A percentile compares a stretch with the other conserved stretches of the same genome.
Conservation (phyloP, 2,888 invertebrate species). For the Protophormia terraenovae region DNA sequence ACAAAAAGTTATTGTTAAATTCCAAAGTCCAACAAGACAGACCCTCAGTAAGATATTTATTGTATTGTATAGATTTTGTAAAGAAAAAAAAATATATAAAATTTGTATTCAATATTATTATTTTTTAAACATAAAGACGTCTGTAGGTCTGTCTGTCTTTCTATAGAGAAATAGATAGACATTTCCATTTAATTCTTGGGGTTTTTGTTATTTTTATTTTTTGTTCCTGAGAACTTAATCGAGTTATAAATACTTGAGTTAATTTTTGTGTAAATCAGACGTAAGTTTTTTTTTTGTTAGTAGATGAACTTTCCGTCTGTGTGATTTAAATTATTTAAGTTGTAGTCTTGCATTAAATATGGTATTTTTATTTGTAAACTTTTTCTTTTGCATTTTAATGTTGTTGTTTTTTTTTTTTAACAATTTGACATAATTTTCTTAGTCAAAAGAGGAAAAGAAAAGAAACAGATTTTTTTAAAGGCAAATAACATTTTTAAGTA, state of each 20-base stretch:
- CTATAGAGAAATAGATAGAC: slow-evolving; percentile 5
- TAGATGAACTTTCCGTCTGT: not conserved
- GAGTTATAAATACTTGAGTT: slow-evolving; percentile 63
- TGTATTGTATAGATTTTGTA: slow-evolving; percentile 19
- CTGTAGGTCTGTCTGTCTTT: slow-evolving; percentile 38
- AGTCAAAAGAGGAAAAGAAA: slow-evolving; percentile 5
- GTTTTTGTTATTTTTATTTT: not conserved
- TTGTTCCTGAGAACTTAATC: slow-evolving; percentile 39
- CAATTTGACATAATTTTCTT: slow-evolving; percentile 64
- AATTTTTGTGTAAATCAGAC: slow-evolving; percentile 55
- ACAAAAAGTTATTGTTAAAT: slow-evolving; percentile 5
- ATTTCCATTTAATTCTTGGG: not conserved
- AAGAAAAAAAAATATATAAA: too few species aligned
- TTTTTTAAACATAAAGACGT: slow-evolving; percentile 40
- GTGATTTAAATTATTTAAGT: not conserved
- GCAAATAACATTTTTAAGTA: slow-evolving; percentile 10
- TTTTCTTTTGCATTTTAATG: too few species aligned
- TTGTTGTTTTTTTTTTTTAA: slow-evolving; percentile 9
- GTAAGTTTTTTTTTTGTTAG: slow-evolving; percentile 34
- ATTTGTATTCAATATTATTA: slow-evolving; percentile 42
- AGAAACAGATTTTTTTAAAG: not conserved
- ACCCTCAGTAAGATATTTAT: not conserved
- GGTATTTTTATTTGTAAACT: too few species aligned
- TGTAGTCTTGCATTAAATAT: too few species aligned
- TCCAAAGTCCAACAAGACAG: slow-evolving; percentile 32